Evolutionary conservation across 2,113 vertebrate genomes (phyloP).

Genomic region (Rhizomys pruinosus): DNA sequence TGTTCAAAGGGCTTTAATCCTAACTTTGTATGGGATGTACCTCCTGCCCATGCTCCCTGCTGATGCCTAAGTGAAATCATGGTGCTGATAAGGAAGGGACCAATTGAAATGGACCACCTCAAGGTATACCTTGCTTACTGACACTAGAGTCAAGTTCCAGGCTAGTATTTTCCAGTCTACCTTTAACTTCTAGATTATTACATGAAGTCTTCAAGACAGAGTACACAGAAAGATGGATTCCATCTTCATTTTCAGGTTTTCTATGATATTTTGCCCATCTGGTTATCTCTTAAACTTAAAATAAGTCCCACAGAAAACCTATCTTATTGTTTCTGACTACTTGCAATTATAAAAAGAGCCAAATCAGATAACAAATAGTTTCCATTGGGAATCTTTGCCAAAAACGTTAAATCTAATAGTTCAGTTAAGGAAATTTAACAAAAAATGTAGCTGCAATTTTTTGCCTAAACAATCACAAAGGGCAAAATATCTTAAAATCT

Average conservation of each 20-base stretch:
- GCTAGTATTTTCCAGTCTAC: not conserved
- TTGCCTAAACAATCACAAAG: slow-evolving; percentile 80
- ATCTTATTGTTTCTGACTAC: slow-evolving; percentile 71
- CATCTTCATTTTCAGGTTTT: slow-evolving; percentile 59
- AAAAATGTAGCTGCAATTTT: slow-evolving; percentile 80
- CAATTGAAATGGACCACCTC: slow-evolving; percentile 27
- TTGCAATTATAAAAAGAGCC: slow-evolving; percentile 80
- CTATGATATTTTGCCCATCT: slow-evolving; percentile 41
- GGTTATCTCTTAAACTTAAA: slow-evolving; percentile 73
- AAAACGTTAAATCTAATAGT: slow-evolving; percentile 82
- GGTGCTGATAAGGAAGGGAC: not conserved
- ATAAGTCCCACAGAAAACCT: slow-evolving; percentile 71
- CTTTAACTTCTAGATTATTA: slow-evolving; percentile 35
- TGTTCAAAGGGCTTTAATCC: slow-evolving; percentile 35
- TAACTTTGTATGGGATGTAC: slow-evolving; percentile 25
- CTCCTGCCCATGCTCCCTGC: not conserved
- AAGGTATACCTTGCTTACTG: not conserved
- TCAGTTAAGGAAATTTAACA: slow-evolving; percentile 75
- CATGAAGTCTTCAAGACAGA: slow-evolving; percentile 63
- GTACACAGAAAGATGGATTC: slow-evolving; percentile 54
- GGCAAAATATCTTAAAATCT: slow-evolving; percentile 77
- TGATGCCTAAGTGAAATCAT: not conserved
- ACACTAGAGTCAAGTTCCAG: slow-evolving; percentile 19
- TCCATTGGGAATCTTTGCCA: slow-evolving; percentile 84
- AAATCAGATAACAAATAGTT: slow-evolving; percentile 88